Conservation (phyloP, 2,113 vertebrate genomes). For the Amia ocellicauda region DNA sequence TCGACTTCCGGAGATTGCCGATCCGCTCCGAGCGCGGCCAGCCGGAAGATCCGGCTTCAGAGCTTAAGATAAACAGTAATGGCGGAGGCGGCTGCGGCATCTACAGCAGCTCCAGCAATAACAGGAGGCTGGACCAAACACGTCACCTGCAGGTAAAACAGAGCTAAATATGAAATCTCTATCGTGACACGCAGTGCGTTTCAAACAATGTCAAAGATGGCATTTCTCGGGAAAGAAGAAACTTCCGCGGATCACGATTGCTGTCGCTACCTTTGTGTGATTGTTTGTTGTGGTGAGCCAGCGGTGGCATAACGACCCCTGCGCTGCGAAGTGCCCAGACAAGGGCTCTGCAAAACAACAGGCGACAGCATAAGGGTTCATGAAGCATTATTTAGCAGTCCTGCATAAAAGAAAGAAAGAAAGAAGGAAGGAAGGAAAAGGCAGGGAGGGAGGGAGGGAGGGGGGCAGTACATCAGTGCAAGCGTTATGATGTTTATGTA, state of each 20-base stretch:
- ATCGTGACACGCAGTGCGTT: background rate
- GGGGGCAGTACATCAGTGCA: too few species aligned
- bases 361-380: too few species aligned
- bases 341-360: too few species aligned
- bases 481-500: too few species aligned
- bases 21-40: conserved; percentile 38
- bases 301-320: too few species aligned
- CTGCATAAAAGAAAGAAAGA: too few species aligned
- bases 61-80: conserved; percentile 76
- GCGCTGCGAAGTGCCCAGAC: too few species aligned
- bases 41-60: conserved; percentile 68
- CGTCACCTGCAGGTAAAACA: conserved; percentile 71
- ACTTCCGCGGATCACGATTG: background rate
- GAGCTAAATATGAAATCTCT: background rate
- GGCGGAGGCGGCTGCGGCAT: conserved; percentile 74
- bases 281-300: background rate
- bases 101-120: conserved; percentile 55
- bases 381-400: too few species aligned
- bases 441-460: too few species aligned
- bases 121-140: conserved; percentile 73
- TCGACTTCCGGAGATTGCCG: conserved; percentile 42
- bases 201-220: too few species aligned
- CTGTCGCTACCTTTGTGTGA: background rate
- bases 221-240: too few species aligned
- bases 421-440: too few species aligned